phyloP scores from a whole-genome alignment of 23 tunicate species.

The Trididemnum miniatum region DNA sequence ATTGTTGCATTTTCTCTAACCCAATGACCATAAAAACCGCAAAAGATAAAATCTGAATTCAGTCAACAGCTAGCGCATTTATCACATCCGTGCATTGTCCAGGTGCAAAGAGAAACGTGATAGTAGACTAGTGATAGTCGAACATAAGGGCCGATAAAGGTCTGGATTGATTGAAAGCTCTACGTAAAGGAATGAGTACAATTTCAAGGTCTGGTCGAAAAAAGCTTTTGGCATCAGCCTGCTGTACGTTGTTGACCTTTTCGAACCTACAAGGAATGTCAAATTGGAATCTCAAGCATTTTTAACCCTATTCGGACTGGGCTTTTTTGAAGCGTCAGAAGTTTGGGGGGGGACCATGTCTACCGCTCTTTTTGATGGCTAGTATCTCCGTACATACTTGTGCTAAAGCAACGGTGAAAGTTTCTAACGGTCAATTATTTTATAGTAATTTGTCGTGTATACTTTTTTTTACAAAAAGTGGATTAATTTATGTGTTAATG shows the following conservation, averaged over 20 bases:
- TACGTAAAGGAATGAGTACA: not conserved
- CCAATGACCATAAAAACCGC: not conserved
- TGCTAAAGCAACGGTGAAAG: too few species aligned
- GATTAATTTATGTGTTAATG: too few species aligned
- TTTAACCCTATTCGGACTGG: too few species aligned
- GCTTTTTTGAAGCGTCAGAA: too few species aligned
- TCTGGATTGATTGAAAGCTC: not conserved
- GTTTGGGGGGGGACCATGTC: too few species aligned
- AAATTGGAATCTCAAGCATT: not conserved
- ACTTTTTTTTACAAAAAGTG: too few species aligned
- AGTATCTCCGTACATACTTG: too few species aligned
- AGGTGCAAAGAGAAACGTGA: constrained; percentile 16
- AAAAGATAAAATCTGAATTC: not conserved
- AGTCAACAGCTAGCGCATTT: not conserved
- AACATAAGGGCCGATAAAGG: not conserved
- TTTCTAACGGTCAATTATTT: too few species aligned
- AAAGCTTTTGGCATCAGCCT: not conserved
- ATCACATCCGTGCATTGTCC: constrained; percentile 7
- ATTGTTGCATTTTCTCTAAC: not conserved
- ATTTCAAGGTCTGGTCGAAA: not conserved
- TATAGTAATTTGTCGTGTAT: too few species aligned
- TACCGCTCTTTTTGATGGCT: too few species aligned
- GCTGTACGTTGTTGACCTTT: not conserved
- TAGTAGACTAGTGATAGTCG: not conserved
- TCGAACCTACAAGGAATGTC: not conserved